Percentiles rank a stretch among this genome's conserved stretches.
Conservation (phyloP, 2,888 invertebrate species). For the Meteorus colon region DNA sequence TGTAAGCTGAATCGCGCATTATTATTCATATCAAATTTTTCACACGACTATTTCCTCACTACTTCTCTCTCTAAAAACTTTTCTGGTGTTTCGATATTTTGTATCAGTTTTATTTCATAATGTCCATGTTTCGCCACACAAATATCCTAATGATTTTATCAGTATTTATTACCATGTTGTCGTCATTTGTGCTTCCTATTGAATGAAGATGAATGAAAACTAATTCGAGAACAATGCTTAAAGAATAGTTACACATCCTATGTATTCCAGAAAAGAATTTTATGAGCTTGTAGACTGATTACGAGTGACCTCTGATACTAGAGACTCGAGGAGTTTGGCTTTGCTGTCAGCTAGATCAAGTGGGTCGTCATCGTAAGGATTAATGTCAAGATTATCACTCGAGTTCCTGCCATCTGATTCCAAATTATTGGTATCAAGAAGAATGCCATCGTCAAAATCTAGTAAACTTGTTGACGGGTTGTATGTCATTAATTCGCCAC, state of each 20-base stretch:
- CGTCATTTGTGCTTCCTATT: neutral
- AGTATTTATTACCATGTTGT: too few relatives aligned
- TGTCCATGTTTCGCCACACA: neutral
- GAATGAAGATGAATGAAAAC: neutral
- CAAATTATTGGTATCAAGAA: conserved; percentile 56
- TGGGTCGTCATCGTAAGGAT: conserved; percentile 55
- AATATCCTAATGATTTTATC: neutral
- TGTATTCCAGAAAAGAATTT: conserved; percentile 29
- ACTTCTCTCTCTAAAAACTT: neutral
- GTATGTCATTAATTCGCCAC: conserved; percentile 69
- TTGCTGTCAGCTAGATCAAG: conserved; percentile 62
- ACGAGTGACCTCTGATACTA: conserved; percentile 53
- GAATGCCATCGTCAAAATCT: conserved; percentile 68
- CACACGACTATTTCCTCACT: neutral
- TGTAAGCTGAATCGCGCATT: neutral
- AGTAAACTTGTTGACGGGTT: conserved; percentile 61
- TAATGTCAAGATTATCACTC: conserved; percentile 47
- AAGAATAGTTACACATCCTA: neutral
- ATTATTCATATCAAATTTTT: neutral
- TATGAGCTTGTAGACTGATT: conserved; percentile 54
- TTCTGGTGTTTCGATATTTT: neutral
- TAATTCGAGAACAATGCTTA: neutral
- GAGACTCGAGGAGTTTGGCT: conserved; percentile 61
- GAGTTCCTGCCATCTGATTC: conserved; percentile 41
- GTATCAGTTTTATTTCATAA: neutral